Conservation (phyloP, 1,140 invertebrate genomes). For the Dendroctonus valens region DNA sequence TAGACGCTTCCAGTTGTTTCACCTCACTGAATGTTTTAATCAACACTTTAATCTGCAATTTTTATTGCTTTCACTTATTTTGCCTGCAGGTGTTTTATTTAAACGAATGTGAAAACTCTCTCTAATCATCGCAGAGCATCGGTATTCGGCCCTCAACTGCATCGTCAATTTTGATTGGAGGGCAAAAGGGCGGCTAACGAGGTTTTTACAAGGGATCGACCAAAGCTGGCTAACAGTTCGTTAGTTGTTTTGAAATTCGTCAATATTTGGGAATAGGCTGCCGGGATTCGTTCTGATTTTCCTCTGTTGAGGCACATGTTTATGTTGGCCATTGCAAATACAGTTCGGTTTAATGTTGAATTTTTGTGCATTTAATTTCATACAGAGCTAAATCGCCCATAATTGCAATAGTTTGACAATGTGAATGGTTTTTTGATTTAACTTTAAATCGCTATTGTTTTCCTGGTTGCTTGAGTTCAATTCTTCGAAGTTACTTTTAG, state of each 20-base stretch:
- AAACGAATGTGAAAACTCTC: slow-evolving; percentile 16
- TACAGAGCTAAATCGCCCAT: too few relatives aligned
- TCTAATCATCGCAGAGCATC: slow-evolving; percentile 32
- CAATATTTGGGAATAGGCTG: slow-evolving; percentile 24
- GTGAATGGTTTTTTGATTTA: too few relatives aligned
- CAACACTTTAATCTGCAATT: neutral
- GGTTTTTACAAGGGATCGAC: slow-evolving; percentile 37
- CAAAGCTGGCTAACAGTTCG: slow-evolving; percentile 31
- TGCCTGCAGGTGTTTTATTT: neutral
- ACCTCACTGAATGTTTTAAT: neutral
- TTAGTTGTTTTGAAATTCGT: slow-evolving; percentile 36
- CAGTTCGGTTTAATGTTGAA: too few relatives aligned
- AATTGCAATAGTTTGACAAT: too few relatives aligned
- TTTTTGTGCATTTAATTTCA: too few relatives aligned
- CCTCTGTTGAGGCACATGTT: slow-evolving; percentile 4
- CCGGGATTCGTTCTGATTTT: slow-evolving; percentile 19
- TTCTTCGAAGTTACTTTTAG: too few relatives aligned
- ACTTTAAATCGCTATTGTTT: too few relatives aligned
- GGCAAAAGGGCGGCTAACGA: slow-evolving; percentile 36
- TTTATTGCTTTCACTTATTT: neutral
- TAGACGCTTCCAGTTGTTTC: neutral
- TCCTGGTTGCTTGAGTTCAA: too few relatives aligned
- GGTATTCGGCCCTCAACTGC: slow-evolving; percentile 38
- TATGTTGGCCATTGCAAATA: neutral
- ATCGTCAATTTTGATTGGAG: slow-evolving; percentile 37